Percentiles rank a stretch among this genome's conserved stretches.
These are phyloP conservation scores for Echiichthys vipera DNA, from an alignment of 2,797 vertebrate genomes.

Conservation along the genomic window DNA sequence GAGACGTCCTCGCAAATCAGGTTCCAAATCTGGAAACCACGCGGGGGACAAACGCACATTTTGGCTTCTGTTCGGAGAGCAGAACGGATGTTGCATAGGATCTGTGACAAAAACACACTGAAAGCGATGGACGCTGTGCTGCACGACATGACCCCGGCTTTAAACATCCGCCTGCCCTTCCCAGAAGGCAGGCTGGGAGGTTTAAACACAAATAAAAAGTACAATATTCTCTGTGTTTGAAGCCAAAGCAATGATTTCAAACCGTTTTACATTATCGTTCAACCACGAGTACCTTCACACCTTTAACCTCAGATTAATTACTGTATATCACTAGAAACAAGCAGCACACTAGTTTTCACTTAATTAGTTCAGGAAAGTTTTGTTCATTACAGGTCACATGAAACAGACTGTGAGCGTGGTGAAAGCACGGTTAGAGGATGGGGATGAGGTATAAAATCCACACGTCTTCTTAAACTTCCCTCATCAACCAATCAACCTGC, in stretches of 20 bases:
- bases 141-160: constrained; percentile 30
- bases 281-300: constrained; percentile 59
- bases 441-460: constrained; percentile 82
- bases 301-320: constrained; percentile 55
- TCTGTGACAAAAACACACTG: constrained; percentile 80
- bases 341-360: constrained; percentile 76
- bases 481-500: constrained; percentile 36
- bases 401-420: constrained; percentile 49
- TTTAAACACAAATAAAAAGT: constrained; percentile 15
- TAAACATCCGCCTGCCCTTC: constrained; percentile 23
- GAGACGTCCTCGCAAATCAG: constrained; percentile 81
- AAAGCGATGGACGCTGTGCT: constrained; percentile 72
- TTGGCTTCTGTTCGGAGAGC: constrained; percentile 86
- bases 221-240: constrained; percentile 42
- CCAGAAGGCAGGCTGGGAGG: constrained; percentile 49
- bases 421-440: constrained; percentile 64
- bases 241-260: constrained; percentile 55
- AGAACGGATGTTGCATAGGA: constrained; percentile 94
- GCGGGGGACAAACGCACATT: constrained; percentile 52
- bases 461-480: constrained; percentile 56
- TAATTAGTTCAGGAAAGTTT: constrained; percentile 58
- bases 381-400: constrained; percentile 57
- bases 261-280: constrained; percentile 47
- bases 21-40: constrained; percentile 79
- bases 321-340: constrained; percentile 73